Evolutionary conservation across 30 jellyfish, hydroid and myxozoan species (phyloP).

Genomic region (Aurelia sp.): DNA sequence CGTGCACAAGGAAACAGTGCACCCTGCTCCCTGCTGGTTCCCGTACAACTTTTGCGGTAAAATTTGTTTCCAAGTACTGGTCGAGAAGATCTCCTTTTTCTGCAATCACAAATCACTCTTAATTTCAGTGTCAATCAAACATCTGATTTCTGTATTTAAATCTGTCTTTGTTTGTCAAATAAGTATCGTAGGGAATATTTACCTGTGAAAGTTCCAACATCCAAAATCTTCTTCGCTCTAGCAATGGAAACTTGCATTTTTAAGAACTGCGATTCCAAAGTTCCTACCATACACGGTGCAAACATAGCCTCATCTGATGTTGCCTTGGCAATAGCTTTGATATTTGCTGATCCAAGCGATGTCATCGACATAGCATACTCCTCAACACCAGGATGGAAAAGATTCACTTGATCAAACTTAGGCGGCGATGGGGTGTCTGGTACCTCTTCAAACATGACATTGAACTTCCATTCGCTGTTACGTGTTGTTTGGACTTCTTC

Average conservation of each 20-base stretch:
- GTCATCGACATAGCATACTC: constrained; percentile 63
- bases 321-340: constrained; percentile 53
- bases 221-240: constrained; percentile 44
- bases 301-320: constrained; percentile 39
- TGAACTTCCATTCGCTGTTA: constrained; percentile 65
- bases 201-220: constrained; percentile 69
- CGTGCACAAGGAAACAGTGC: too few relatives aligned
- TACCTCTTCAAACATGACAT: constrained; percentile 49
- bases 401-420: constrained; percentile 30
- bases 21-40: too few relatives aligned
- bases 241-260: constrained; percentile 59
- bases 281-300: constrained; percentile 76
- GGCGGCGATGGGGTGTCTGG: constrained; percentile 58
- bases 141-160: neutral
- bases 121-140: too few relatives aligned
- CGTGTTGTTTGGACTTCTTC: constrained; percentile 57
- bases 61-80: too few relatives aligned
- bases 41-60: too few relatives aligned
- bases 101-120: too few relatives aligned
- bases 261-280: constrained; percentile 59
- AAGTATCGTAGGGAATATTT: neutral
- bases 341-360: constrained; percentile 39
- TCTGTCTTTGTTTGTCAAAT: neutral
- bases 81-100: too few relatives aligned
- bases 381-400: constrained; percentile 64